Conservation (phyloP, 2,113 vertebrate genomes). For the Zingel zingel region DNA sequence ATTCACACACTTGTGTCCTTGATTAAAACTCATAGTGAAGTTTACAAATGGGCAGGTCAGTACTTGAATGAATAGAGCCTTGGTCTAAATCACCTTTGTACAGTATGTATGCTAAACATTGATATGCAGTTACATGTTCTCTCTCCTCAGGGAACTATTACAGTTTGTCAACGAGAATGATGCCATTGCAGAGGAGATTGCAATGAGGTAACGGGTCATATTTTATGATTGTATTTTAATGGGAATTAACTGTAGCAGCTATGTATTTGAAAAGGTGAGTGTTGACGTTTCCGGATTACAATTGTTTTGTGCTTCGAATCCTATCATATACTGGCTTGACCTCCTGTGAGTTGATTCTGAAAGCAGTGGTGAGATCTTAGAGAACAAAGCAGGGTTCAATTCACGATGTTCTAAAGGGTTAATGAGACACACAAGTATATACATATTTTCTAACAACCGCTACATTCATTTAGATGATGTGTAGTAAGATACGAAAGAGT, state of each 20-base stretch:
- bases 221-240: neutral
- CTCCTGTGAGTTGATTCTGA: too few relatives aligned
- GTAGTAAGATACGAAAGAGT: too few relatives aligned
- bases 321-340: too few relatives aligned
- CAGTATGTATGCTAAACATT: neutral
- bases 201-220: slow-evolving; percentile 84
- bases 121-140: neutral
- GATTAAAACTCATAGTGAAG: neutral
- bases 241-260: neutral
- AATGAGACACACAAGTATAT: too few relatives aligned
- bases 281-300: too few relatives aligned
- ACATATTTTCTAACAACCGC: too few relatives aligned
- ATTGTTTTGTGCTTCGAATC: too few relatives aligned
- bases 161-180: slow-evolving; percentile 95
- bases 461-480: too few relatives aligned
- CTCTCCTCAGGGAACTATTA: slow-evolving; percentile 89
- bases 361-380: too few relatives aligned
- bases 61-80: neutral
- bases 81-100: neutral
- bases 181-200: slow-evolving; percentile 89
- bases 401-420: too few relatives aligned
- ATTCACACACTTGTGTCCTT: neutral
- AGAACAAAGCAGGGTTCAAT: too few relatives aligned
- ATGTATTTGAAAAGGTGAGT: neutral
- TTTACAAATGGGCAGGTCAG: neutral